phyloP scores from a whole-genome alignment of 2,113 vertebrate species.

The Epinephelus cyanopodus region DNA sequence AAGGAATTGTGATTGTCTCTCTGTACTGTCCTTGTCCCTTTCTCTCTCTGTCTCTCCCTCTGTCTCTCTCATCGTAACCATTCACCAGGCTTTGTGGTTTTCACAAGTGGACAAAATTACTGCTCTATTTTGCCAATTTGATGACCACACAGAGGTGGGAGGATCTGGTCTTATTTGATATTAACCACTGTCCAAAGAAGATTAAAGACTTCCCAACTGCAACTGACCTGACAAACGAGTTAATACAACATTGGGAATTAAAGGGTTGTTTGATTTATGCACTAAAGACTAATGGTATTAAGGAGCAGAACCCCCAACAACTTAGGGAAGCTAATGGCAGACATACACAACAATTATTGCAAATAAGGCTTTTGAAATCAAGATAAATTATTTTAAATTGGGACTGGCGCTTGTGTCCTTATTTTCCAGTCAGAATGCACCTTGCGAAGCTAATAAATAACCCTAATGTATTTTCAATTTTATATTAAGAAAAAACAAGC shows the following conservation, averaged over 20 bases:
- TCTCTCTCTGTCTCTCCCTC: not conserved
- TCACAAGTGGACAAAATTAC: slow-evolving; percentile 29
- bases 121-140: slow-evolving; percentile 36
- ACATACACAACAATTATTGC: not conserved
- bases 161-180: slow-evolving; percentile 38
- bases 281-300: slow-evolving; percentile 39
- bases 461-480: slow-evolving; percentile 49
- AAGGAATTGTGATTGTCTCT: slow-evolving; percentile 74
- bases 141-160: slow-evolving; percentile 54
- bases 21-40: slow-evolving; percentile 51
- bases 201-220: slow-evolving; percentile 31
- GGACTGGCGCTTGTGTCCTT: slow-evolving; percentile 8
- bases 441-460: slow-evolving; percentile 20
- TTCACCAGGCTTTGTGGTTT: slow-evolving; percentile 37
- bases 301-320: slow-evolving; percentile 10
- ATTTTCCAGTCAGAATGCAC: slow-evolving; percentile 11
- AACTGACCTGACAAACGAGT: slow-evolving; percentile 33
- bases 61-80: slow-evolving; percentile 51
- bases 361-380: slow-evolving; percentile 33
- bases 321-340: not conserved
- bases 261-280: slow-evolving; percentile 35
- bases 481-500: slow-evolving; percentile 61
- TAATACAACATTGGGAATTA: slow-evolving; percentile 13
- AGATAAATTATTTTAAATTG: slow-evolving; percentile 33
- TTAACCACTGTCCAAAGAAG: slow-evolving; percentile 58